These are phyloP conservation scores for Gadus chalcogrammus DNA, from an alignment of 2,113 vertebrate species.

Conservation along the genomic window DNA sequence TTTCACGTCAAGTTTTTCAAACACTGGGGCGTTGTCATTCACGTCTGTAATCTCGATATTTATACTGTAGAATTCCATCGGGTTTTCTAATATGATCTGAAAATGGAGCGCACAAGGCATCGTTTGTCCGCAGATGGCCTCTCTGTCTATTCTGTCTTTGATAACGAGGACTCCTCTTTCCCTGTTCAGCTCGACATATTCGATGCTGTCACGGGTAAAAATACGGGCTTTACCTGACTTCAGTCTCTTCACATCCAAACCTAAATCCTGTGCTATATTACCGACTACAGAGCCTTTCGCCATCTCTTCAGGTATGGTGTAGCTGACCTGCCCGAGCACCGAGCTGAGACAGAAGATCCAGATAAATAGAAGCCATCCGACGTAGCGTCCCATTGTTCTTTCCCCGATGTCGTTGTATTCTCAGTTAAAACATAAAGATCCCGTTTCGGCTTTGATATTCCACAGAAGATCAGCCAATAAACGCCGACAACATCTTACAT, in stretches of 20 bases:
- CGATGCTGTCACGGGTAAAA: constrained; percentile 33
- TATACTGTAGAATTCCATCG: constrained; percentile 62
- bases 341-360: constrained; percentile 51
- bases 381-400: constrained; percentile 47
- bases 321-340: constrained; percentile 58
- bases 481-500: not conserved
- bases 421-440: not conserved
- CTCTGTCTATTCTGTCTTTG: constrained; percentile 60
- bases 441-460: not conserved
- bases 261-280: constrained; percentile 42
- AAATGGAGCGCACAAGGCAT: constrained; percentile 62
- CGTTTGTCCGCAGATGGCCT: constrained; percentile 58
- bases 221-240: constrained; percentile 37
- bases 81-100: constrained; percentile 68
- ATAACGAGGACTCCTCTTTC: constrained; percentile 51
- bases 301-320: constrained; percentile 54
- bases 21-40: constrained; percentile 58
- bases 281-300: constrained; percentile 37
- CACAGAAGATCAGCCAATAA: constrained; percentile 20
- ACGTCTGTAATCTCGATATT: constrained; percentile 58
- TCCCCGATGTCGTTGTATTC: not conserved
- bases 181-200: constrained; percentile 50
- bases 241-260: constrained; percentile 24
- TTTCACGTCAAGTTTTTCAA: constrained; percentile 48
- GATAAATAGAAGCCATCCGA: constrained; percentile 56